Conservation (phyloP, 1,140 invertebrate species). For the Drosophila tsacasi region DNA sequence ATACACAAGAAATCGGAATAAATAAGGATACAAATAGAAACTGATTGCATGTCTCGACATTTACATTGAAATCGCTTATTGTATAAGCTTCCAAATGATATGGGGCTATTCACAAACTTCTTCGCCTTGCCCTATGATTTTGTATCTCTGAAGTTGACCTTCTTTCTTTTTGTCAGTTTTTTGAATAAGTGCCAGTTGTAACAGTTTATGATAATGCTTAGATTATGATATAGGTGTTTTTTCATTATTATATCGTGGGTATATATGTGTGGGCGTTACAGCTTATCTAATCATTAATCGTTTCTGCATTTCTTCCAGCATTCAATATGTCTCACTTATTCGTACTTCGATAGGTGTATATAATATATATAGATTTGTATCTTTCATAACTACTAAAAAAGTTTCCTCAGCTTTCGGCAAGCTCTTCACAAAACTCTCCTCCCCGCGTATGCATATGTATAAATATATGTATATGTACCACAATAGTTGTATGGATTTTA, state of each 20-base stretch:
- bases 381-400: constrained; percentile 68
- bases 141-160: constrained; percentile 27
- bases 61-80: constrained; percentile 53
- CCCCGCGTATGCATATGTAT: constrained; percentile 49
- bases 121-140: constrained; percentile 9
- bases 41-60: constrained; percentile 37
- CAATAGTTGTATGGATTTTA: constrained; percentile 57
- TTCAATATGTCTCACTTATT: constrained; percentile 74
- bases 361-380: constrained; percentile 57
- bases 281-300: constrained; percentile 67
- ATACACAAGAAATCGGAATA: constrained; percentile 65
- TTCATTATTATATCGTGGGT: constrained; percentile 47
- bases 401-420: constrained; percentile 37
- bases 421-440: constrained; percentile 19
- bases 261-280: constrained; percentile 43
- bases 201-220: constrained; percentile 68
- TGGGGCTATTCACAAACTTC: constrained; percentile 15
- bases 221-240: constrained; percentile 55
- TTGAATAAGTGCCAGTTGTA: constrained; percentile 61
- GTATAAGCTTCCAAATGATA: constrained; percentile 52
- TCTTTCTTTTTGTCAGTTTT: constrained; percentile 15
- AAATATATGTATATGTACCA: constrained; percentile 69
- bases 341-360: constrained; percentile 62
- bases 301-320: constrained; percentile 80
- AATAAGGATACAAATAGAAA: constrained; percentile 63